Evolutionary conservation across 2,797 vertebrate species (phyloP), one percentile per base, ranked within the genome.

Genomic region (Acipenser ruthenus): DNA sequence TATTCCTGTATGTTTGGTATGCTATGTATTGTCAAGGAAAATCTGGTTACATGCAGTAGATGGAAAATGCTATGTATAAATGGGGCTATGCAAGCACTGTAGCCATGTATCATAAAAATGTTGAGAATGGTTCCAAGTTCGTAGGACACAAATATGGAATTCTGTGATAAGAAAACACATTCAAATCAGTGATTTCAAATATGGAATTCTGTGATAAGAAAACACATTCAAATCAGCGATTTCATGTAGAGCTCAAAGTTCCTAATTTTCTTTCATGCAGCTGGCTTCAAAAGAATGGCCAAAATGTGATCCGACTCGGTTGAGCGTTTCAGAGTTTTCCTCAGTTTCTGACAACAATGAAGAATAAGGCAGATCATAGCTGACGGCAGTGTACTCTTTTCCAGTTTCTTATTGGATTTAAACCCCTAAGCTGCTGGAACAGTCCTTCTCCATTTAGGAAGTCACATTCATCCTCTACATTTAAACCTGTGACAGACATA

Each of bases 351-450:
- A 11, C 55, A 58, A 58, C 11, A 69, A 82, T 77, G 77, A 77
- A 71, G 71, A 74, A 75, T 76, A 77, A 77, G 77, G 75, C 71
- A 73, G 75, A 77, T 70, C 75, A 82, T 79, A 68, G 74, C 71
- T 37, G 75, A 62, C 18, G 72, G 69, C 72, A 70, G 67, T 68
- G 65, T 62, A 55, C 6, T 67, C 73, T 37, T 70, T 68, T 78
- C 78, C 79, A 75, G 68, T 71, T 67, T 64, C 80, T 77, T 77
- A 84, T 74, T 0, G 75, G 82, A 84, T 84, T 81, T 77, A 77
- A 53, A 73, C 69, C 37, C 63, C 50, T 50, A 62, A 70, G 73
- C 60, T 60, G 69, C 10, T 55, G 68, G 77, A 79, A 77, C 79
- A 79, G 73, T 63, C 67, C 66, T 67, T 60, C 67, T 68, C 55